Evolutionary conservation across 2,797 vertebrate genomes (phyloP).

Genomic region (Gambusia yucatana): DNA sequence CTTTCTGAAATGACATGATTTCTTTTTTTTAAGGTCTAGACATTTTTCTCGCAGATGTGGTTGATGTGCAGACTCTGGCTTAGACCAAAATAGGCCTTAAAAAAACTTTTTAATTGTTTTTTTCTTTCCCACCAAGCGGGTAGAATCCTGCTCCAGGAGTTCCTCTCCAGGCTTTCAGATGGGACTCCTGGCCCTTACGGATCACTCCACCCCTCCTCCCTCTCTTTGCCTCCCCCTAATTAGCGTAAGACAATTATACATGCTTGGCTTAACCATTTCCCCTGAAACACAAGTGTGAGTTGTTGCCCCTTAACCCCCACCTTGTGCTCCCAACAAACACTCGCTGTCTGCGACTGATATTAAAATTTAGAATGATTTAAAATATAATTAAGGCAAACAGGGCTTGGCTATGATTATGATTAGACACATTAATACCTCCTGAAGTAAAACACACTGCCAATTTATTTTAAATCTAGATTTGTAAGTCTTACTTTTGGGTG

Average conservation of each 20-base stretch:
- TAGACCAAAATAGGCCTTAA: slow-evolving; percentile 39
- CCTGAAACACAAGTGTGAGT: slow-evolving; percentile 77
- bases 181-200: slow-evolving; percentile 60
- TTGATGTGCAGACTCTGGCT: slow-evolving; percentile 67
- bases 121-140: slow-evolving; percentile 54
- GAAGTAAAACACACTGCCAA: slow-evolving; percentile 12
- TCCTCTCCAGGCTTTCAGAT: slow-evolving; percentile 50
- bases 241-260: slow-evolving; percentile 87
- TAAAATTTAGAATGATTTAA: slow-evolving; percentile 65
- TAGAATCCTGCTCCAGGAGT: slow-evolving; percentile 55
- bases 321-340: slow-evolving; percentile 46
- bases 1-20: slow-evolving; percentile 6
- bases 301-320: slow-evolving; percentile 57
- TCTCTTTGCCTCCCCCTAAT: slow-evolving; percentile 68
- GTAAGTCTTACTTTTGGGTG: background rate
- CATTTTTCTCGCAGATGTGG: slow-evolving; percentile 56
- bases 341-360: slow-evolving; percentile 56
- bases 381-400: slow-evolving; percentile 28
- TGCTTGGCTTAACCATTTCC: slow-evolving; percentile 85
- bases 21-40: background rate
- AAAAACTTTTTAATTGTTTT: slow-evolving; percentile 30
- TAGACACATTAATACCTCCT: slow-evolving; percentile 1
- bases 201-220: slow-evolving; percentile 23
- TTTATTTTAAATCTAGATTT: slow-evolving; percentile 2
- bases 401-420: slow-evolving; percentile 6